These are phyloP conservation scores for Matsumurasca onukii DNA, from an alignment of 1,140 invertebrate genomes.

Conservation along the genomic window DNA sequence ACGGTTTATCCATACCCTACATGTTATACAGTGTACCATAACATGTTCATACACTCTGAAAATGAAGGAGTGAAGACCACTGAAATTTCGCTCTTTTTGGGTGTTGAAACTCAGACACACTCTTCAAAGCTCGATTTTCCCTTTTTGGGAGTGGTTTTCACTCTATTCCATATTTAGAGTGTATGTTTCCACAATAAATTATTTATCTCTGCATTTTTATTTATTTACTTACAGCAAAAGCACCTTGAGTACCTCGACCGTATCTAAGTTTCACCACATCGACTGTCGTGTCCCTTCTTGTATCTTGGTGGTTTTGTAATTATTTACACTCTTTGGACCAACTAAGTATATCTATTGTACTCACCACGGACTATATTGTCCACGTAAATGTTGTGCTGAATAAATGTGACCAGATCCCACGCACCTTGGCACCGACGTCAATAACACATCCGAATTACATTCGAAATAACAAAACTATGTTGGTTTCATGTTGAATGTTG, in stretches of 20 bases:
- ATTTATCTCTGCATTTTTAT: not conserved
- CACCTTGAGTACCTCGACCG: not conserved
- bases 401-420: not conserved
- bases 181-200: not conserved
- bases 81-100: no score
- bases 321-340: not conserved
- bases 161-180: no score
- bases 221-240: not conserved
- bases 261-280: not conserved
- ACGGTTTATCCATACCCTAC: no score
- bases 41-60: no score
- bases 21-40: no score
- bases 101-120: no score
- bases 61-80: no score
- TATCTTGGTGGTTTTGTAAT: not conserved
- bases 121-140: no score
- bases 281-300: not conserved
- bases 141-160: no score
- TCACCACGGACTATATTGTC: not conserved
- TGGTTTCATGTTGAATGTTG: not conserved
- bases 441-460: not conserved
- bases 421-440: not conserved
- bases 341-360: conserved; percentile 1
- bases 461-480: not conserved
- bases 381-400: not conserved